These are phyloP conservation scores for Idris sp. DNA, from an alignment of 1,140 invertebrate species.

Conservation along the genomic window DNA sequence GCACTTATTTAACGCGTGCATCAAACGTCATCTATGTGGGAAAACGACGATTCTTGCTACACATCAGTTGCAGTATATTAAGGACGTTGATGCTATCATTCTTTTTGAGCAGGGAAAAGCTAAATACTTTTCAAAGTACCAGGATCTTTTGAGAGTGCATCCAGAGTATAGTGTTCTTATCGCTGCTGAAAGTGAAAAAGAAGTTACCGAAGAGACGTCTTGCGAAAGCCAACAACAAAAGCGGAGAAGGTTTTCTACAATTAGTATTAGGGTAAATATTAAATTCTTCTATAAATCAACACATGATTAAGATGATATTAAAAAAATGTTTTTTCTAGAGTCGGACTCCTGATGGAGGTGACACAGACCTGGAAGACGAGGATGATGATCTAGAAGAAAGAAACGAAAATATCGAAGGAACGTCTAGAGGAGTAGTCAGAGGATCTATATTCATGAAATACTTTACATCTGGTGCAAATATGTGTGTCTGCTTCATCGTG, in stretches of 20 bases:
- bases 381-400: conserved; percentile 77
- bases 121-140: conserved; percentile 75
- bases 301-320: no score
- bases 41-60: conserved; percentile 88
- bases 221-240: conserved; percentile 65
- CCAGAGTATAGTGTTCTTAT: conserved; percentile 71
- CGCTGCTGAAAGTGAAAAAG: conserved; percentile 67
- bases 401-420: conserved; percentile 79
- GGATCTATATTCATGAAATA: conserved; percentile 82
- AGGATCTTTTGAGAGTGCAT: conserved; percentile 78
- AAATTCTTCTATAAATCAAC: background rate
- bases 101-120: conserved; percentile 85
- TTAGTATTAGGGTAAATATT: conserved; percentile 68
- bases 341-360: conserved; percentile 69
- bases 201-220: conserved; percentile 70
- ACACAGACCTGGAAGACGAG: conserved; percentile 78
- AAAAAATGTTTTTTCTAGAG: conserved; percentile 59
- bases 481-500: conserved; percentile 77
- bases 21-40: conserved; percentile 76
- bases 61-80: conserved; percentile 92
- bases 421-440: conserved; percentile 81
- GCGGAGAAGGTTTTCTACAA: conserved; percentile 70
- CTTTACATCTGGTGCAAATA: conserved; percentile 80
- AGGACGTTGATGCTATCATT: conserved; percentile 87
- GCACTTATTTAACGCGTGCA: conserved; percentile 84